Evolutionary conservation across 2,113 vertebrate genomes (phyloP), one percentile per base, ranked within the genome.

Genomic region (Onychostoma macrolepis): DNA sequence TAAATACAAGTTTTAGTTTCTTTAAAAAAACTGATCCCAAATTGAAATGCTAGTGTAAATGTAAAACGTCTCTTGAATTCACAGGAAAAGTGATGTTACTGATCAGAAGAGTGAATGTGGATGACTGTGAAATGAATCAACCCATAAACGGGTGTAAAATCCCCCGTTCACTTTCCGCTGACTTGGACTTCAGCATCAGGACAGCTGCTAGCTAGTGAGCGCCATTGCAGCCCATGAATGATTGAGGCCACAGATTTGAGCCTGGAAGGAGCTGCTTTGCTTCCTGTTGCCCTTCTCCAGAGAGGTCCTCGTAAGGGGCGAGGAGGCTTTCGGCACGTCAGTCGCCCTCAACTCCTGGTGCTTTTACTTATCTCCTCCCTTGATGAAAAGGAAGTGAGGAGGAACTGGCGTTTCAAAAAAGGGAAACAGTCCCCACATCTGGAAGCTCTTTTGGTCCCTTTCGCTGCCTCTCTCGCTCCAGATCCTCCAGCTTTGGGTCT

Each of bases 371-470:
- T 90, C 86, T 76, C 58, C 76, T 58, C 50, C 86, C 56, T 88
- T 86, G 86, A 91, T 84, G 89, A 89, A 91, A 89, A 92, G 92
- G 92, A 92, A 93, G 92, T 91, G 79, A 86, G 87, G 86, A 92
- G 89, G 92, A 94, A 92, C 90, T 89, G 91, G 80, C 63, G 86
- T 90, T 89, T 92, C 87, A 88, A 92, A 90, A 86, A 89, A 71
- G 83, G 74, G 90, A 92, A 92, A 89, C 86, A 87, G 90, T 75
- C 84, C 87, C 89, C 89, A 92, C 93, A 94, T 93, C 92, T 94
- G 93, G 93, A 94, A 94, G 91, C 90, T 92, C 91, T 94, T 93
- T 93, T 71, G 88, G 86, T 85, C 90, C 84, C 75, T 88, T 78
- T 85, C 67, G 76, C 26, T 45, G 86, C 84, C 90, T 87, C 89